Evolutionary conservation across 2,113 vertebrate species (phyloP).

Genomic region (Lepisosteus oculatus): DNA sequence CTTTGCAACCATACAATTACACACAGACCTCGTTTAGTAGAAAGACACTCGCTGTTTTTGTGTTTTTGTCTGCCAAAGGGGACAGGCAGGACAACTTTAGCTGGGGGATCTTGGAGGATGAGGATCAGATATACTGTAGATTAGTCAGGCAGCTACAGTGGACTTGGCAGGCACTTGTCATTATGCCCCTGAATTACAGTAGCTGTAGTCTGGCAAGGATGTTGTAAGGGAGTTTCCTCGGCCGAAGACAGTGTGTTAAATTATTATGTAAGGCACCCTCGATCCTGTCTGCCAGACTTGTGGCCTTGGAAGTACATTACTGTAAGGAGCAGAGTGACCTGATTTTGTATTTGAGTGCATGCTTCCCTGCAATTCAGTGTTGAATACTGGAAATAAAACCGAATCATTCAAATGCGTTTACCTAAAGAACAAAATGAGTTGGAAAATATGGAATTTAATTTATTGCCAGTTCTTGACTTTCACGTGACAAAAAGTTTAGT

Average conservation of each 20-base stretch:
- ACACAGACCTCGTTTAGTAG: neutral
- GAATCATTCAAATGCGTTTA: no score
- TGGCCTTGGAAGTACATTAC: no score
- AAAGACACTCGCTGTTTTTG: neutral
- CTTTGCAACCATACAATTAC: neutral
- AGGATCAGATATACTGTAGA: neutral
- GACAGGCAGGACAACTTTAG: no score
- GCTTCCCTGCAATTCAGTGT: no score
- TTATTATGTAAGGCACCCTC: neutral
- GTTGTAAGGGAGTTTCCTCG: neutral
- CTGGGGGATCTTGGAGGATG: neutral
- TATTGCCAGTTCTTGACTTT: no score
- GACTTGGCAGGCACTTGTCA: neutral
- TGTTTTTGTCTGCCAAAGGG: neutral
- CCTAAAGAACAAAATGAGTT: no score
- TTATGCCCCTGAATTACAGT: neutral
- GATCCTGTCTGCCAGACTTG: neutral
- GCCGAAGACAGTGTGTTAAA: neutral
- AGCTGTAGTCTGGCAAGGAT: neutral
- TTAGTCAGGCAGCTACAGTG: neutral
- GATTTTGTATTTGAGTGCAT: no score
- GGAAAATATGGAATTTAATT: no score
- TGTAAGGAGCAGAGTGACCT: no score
- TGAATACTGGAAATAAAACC: no score
- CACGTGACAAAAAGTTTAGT: no score